A percentile compares a stretch with the other conserved stretches of the same genome.
These are phyloP conservation scores for Drosophila gaucha DNA, from an alignment of 2,888 invertebrate genomes.

Conservation along the genomic window DNA sequence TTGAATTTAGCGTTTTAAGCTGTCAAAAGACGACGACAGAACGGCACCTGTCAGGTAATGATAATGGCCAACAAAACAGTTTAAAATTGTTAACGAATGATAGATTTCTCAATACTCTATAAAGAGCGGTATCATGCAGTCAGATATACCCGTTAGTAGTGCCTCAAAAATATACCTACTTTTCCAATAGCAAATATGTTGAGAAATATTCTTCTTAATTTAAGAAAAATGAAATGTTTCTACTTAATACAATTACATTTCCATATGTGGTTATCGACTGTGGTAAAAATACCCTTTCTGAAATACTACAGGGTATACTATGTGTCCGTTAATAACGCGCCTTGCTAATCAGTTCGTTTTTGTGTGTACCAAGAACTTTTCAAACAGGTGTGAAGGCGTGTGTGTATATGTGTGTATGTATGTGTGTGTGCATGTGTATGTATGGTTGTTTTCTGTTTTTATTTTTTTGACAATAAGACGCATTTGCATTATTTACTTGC, in stretches of 20 bases:
- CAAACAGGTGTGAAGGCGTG: constrained; percentile 23
- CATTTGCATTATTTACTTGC: constrained; percentile 42
- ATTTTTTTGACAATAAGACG: constrained; percentile 32
- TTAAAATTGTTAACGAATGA: neutral
- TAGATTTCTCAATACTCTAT: neutral
- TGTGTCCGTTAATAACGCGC: neutral
- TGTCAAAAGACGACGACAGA: constrained; percentile 57
- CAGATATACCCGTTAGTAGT: too few relatives aligned
- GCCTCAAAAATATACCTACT: too few relatives aligned
- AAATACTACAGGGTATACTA: constrained; percentile 23
- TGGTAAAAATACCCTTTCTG: too few relatives aligned
- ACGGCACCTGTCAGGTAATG: constrained; percentile 48
- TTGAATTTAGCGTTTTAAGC: constrained; percentile 57
- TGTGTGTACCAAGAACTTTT: constrained; percentile 23
- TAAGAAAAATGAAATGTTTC: too few relatives aligned
- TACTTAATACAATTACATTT: too few relatives aligned
- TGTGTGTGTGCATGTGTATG: neutral
- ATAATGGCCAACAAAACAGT: constrained; percentile 23
- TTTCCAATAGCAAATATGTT: too few relatives aligned
- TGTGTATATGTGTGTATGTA: neutral
- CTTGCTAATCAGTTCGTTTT: constrained; percentile 41
- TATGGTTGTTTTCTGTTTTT: neutral
- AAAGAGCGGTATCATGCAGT: too few relatives aligned
- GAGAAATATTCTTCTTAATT: too few relatives aligned
- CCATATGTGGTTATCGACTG: too few relatives aligned